Base-by-base conservation (phyloP, 1,140 invertebrate genomes). In the Nymphalis io region DNA sequence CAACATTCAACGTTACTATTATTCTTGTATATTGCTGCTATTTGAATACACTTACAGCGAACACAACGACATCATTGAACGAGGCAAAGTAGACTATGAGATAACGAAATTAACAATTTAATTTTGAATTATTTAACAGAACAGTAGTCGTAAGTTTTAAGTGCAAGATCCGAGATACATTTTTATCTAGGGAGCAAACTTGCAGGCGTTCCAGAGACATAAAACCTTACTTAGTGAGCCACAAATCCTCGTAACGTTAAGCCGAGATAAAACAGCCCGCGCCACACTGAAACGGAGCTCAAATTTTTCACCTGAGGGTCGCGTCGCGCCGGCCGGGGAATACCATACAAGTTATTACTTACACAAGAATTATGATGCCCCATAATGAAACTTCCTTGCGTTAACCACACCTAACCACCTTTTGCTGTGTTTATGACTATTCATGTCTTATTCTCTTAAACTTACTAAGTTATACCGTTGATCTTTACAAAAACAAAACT, bases 241-340 rank as follows among this genome's bases (percentile, higher is more conserved):
- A 91, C 89, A 91, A 91, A 91, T 91, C 85, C 88, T 91, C 86
- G 87, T 91, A 91, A 91, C 81, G 87, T 82, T 89, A 88, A 90
- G 88, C 88, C 84, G 85, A 91, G 88, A 91, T 91, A 91, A 90
- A 90, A 90, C 86, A 88, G 86, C 89, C 83, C 79, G 80, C 78
- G 82, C 84, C 78, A 83, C 82, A 80, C 78, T 79, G 83, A 82
- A 81, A 78, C 82, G 79, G 62, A 74, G 80, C 81, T 84, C 80
- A 84, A 90, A 89, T 90, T 91, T 90, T 91, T 91, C 89, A 91
- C 88, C 86, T 88, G 89, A 78, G 81, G 79, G 70, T 73, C 74
- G 71, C 72, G 69, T 68, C 48, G n/a, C 57, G 71, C 69, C 77
- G 78, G 68, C 63, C 66, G 69, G 76, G 75, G 76, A 81, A 84